phyloP scores from a whole-genome alignment of 2,113 vertebrate genomes.

The Neopipo cinnamomea region DNA sequence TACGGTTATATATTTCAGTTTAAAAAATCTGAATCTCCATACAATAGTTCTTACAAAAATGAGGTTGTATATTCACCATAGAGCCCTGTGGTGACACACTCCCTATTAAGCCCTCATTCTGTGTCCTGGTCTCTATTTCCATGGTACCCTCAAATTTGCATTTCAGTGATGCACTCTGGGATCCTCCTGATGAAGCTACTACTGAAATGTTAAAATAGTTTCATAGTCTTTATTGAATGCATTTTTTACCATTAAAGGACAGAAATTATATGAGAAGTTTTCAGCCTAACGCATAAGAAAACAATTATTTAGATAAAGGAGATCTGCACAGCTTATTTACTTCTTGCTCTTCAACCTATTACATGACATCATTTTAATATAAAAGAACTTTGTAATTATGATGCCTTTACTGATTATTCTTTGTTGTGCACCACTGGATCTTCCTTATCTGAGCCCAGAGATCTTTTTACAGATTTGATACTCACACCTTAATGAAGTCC shows the following conservation, averaged over 20 bases:
- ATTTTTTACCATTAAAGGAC: constrained; percentile 21
- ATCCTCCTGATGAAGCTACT: not conserved
- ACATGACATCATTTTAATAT: constrained; percentile 64
- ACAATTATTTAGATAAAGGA: constrained; percentile 53
- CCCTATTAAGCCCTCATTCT: not conserved
- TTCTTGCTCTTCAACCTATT: constrained; percentile 60
- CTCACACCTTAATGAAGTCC: not conserved
- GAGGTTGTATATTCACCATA: not conserved
- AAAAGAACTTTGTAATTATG: constrained; percentile 51
- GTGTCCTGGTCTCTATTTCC: not conserved
- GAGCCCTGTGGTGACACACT: not conserved
- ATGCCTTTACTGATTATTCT: constrained; percentile 50
- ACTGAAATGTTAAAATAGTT: constrained; percentile 4
- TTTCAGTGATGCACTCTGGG: not conserved
- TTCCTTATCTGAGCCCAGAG: not conserved
- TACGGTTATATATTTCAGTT: not conserved
- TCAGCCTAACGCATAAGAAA: not conserved
- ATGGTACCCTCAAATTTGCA: not conserved
- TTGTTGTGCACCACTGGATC: constrained; percentile 48
- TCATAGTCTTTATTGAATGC: not conserved
- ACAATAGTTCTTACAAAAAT: not conserved
- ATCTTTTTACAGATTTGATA: constrained; percentile 16
- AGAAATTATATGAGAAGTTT: not conserved
- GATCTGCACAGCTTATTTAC: constrained; percentile 34
- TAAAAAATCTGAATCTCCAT: not conserved